Base-by-base conservation (phyloP, 2,888 invertebrate species). In the Drosophila vallismaia region DNA sequence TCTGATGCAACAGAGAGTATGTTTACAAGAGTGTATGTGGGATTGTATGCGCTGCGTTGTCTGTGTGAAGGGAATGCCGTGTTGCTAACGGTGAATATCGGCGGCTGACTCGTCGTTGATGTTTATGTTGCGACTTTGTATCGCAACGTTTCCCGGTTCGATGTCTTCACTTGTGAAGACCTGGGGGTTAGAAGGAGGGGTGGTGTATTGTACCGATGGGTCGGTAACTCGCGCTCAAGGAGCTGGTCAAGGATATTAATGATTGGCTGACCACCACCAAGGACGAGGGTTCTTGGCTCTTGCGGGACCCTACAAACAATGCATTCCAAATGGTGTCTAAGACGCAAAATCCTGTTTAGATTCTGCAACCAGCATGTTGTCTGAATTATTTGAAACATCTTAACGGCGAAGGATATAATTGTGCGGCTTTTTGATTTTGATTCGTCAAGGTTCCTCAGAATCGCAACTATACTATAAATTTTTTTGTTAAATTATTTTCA, bases 171-270 rank as follows among this genome's bases (percentile, higher is more conserved):
- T n/a, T n/a, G n/a, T n/a, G n/a, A n/a, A n/a, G n/a, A n/a, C n/a
- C n/a, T n/a, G n/a, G n/a, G n/a, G n/a, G n/a, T n/a, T n/a, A n/a
- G n/a, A n/a, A n/a, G n/a, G n/a, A n/a, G n/a, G n/a, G n/a, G n/a
- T n/a, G n/a, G n/a, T n/a, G n/a, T n/a, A n/a, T n/a, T n/a, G n/a
- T n/a, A n/a, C n/a, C n/a, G n/a, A n/a, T n/a, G n/a, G n/a, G n/a
- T n/a, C n/a, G n/a, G n/a, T n/a, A n/a, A n/a, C n/a, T n/a, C n/a
- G n/a, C 40, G 40, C 14, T 31, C 58, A 12, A 36, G 72, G 68
- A 51, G 62, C 52, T 62, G 73, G 49, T 56, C 74, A 76, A 63
- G 80, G 67, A 83, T 66, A 76, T 80, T 77, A 80, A 80, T 83
- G 82, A 75, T 56, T 60, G 69, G 45, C 77, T 68, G 71, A 76